Evolutionary conservation across 2,113 vertebrate species (phyloP).

Genomic region (Sorex fumeus): DNA sequence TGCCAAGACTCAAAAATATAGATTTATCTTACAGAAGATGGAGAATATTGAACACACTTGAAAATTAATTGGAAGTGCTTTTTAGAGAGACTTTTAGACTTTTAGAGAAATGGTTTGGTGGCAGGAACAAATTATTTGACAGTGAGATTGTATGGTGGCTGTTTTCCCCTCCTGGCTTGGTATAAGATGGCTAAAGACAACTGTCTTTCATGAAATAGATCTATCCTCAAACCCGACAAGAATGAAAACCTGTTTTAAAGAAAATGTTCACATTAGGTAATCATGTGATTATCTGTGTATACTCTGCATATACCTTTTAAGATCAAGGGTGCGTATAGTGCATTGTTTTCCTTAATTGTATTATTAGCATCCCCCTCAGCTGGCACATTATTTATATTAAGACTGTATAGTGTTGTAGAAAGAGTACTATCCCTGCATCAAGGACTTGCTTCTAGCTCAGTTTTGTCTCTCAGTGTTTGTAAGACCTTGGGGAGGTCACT

Average conservation of each 20-base stretch:
- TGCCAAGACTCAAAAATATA: background rate
- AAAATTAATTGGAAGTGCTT: conserved; percentile 5
- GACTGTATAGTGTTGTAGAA: background rate
- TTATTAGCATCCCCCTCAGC: conserved; percentile 8
- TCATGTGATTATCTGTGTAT: conserved; percentile 26
- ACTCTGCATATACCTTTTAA: background rate
- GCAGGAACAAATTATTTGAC: background rate
- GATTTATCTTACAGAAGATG: conserved; percentile 1
- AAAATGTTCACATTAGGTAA: conserved; percentile 26
- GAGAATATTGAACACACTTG: background rate
- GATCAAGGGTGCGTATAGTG: background rate
- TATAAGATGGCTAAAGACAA: background rate
- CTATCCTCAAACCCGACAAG: conserved; percentile 23
- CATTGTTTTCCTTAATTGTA: conserved; percentile 38
- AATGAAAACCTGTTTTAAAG: conserved; percentile 37
- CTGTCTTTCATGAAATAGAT: background rate
- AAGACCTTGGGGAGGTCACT: conserved; percentile 59
- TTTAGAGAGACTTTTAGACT: conserved; percentile 43
- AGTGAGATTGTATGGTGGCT: background rate
- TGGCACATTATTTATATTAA: background rate
- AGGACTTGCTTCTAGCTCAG: background rate
- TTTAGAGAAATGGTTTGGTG: conserved; percentile 4
- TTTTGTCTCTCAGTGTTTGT: background rate
- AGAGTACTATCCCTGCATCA: background rate
- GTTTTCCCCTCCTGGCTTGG: background rate